A percentile compares a stretch with the other conserved stretches of the same genome.
Evolutionary conservation across 1,140 invertebrate genomes (phyloP).

Genomic region (Lepidurus arcticus): DNA sequence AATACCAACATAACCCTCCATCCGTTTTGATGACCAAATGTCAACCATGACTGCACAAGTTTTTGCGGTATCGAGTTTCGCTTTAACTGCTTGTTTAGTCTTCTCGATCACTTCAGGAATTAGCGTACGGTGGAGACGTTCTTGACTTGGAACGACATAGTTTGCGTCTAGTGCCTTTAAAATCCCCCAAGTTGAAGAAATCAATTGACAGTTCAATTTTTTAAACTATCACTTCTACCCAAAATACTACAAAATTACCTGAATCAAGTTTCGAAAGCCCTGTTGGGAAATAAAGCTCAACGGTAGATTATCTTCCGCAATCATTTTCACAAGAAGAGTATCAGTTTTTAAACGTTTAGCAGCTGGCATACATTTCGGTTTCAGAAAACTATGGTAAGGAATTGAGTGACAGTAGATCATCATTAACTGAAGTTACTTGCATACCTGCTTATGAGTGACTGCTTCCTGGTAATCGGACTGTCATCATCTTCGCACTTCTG

Average conservation of each 20-base stretch:
- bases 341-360: background rate
- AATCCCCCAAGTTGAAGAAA: background rate
- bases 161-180: background rate
- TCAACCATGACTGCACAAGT: conserved; percentile 19
- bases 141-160: background rate
- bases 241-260: background rate
- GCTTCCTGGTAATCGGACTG: background rate
- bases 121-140: background rate
- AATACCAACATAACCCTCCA: conserved; percentile 28
- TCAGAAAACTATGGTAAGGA: background rate
- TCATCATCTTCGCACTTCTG: background rate
- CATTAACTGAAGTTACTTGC: background rate
- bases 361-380: background rate
- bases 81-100: background rate
- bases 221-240: background rate
- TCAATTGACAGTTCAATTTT: background rate
- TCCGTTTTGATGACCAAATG: conserved; percentile 27
- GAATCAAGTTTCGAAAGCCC: background rate
- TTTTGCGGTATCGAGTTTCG: background rate
- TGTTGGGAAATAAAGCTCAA: background rate
- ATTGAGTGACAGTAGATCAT: background rate
- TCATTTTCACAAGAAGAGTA: background rate
- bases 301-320: background rate
- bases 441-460: background rate
- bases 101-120: background rate